Evolutionary conservation across 2,888 invertebrate genomes (phyloP).

Genomic region (Cryptus viduatorius): DNA sequence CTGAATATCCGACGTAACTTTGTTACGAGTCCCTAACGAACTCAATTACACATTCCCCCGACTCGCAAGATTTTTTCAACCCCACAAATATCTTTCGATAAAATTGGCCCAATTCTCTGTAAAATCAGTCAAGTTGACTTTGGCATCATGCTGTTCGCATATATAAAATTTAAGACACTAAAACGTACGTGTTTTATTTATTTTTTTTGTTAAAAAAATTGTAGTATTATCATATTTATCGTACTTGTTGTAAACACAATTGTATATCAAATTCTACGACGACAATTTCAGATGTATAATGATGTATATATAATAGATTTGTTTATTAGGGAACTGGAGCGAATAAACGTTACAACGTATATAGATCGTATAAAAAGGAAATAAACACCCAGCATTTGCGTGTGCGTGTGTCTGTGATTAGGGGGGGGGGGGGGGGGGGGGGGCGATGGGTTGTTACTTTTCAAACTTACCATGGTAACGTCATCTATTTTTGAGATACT

Average conservation of each 20-base stretch:
- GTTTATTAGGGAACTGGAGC: conserved; percentile 54
- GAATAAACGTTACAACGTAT: conserved; percentile 54
- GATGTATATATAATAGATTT: conserved; percentile 35
- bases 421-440: conserved; percentile 46
- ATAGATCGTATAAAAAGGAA: conserved; percentile 67
- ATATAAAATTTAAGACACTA: conserved; percentile 67
- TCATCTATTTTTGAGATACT: conserved; percentile 99
- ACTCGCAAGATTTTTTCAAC: too few species aligned
- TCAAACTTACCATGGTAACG: conserved; percentile 98
- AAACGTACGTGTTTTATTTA: conserved; percentile 38
- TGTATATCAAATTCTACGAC: conserved; percentile 57
- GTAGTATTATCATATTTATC: conserved; percentile 41
- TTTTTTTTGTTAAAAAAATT: conserved; percentile 26
- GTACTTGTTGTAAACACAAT: conserved; percentile 42
- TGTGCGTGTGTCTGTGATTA: conserved; percentile 79
- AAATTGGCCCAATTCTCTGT: background rate
- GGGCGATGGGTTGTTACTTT: conserved; percentile 54
- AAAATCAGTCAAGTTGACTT: background rate
- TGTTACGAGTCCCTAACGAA: too few species aligned
- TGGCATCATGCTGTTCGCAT: conserved; percentile 63
- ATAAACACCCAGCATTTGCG: conserved; percentile 77
- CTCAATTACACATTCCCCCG: too few species aligned
- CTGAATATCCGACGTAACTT: too few species aligned
- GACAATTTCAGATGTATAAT: conserved; percentile 35
- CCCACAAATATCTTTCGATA: background rate